phyloP scores from a whole-genome alignment of 2,888 invertebrate genomes.

The Chrysolina oricalcia region DNA sequence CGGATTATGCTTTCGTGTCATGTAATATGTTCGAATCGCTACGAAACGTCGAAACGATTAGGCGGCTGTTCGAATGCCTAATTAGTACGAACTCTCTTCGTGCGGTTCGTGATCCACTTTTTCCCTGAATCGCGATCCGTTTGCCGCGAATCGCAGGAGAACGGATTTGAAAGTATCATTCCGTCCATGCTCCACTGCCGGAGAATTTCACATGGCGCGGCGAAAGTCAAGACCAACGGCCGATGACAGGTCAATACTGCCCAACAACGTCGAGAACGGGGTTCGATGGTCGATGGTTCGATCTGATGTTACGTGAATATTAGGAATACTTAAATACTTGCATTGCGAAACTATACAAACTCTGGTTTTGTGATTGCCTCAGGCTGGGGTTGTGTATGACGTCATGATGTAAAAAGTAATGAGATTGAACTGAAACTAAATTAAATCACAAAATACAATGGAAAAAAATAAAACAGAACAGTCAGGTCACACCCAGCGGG shows the following conservation, averaged over 20 bases:
- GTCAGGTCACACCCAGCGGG: no score
- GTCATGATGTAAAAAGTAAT: no score
- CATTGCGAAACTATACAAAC: no score
- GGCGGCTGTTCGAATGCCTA: constrained; percentile 7
- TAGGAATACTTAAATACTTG: no score
- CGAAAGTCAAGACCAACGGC: constrained; percentile 35
- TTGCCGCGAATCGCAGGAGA: constrained; percentile 20
- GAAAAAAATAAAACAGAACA: no score
- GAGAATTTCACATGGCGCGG: constrained; percentile 26
- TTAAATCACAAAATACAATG: no score
- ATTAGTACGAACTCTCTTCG: constrained; percentile 12
- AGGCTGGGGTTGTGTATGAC: no score
- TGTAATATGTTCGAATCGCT: constrained; percentile 9
- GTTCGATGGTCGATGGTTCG: no score
- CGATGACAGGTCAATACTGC: constrained; percentile 25
- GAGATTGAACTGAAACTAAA: no score
- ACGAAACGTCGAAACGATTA: not conserved
- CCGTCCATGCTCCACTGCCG: constrained; percentile 19
- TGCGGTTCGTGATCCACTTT: constrained; percentile 29
- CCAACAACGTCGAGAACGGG: not conserved
- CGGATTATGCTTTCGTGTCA: constrained; percentile 13
- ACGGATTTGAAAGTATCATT: constrained; percentile 33
- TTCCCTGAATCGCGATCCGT: constrained; percentile 27
- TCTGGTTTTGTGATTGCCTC: no score
- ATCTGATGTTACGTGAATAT: no score